phyloP scores from a whole-genome alignment of 2,888 invertebrate genomes.

The Drosophila neonasuta region DNA sequence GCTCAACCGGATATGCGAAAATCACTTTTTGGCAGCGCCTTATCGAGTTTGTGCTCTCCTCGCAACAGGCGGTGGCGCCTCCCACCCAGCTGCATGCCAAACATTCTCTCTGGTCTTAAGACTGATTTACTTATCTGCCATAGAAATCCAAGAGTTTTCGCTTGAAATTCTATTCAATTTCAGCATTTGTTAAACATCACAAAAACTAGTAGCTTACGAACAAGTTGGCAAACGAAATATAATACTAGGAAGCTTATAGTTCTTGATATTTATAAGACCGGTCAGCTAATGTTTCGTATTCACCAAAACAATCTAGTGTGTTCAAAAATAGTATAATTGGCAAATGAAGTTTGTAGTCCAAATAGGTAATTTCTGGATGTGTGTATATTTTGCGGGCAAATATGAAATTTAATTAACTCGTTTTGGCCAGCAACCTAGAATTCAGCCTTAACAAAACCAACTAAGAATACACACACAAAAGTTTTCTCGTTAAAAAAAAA shows the following conservation, averaged over 20 bases:
- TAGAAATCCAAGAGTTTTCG: not conserved
- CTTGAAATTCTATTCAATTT: not conserved
- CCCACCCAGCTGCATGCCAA: slow-evolving; percentile 16
- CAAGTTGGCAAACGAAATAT: too few species aligned
- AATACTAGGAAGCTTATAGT: too few species aligned
- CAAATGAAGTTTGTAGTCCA: not conserved
- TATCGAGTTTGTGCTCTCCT: slow-evolving; percentile 58
- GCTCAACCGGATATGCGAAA: slow-evolving; percentile 69
- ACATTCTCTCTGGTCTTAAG: not conserved
- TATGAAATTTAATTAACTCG: slow-evolving; percentile 75
- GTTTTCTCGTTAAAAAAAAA: slow-evolving; percentile 78
- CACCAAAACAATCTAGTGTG: not conserved
- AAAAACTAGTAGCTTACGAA: too few species aligned
- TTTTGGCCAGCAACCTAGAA: slow-evolving; percentile 32
- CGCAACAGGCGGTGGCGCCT: slow-evolving; percentile 2
- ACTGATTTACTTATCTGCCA: not conserved
- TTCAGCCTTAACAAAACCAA: slow-evolving; percentile 38
- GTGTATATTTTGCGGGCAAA: slow-evolving; percentile 50
- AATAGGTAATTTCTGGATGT: slow-evolving; percentile 13
- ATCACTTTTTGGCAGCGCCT: slow-evolving; percentile 71
- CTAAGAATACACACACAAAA: slow-evolving; percentile 54
- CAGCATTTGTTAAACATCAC: not conserved
- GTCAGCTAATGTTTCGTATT: not conserved
- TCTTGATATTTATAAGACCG: not conserved
- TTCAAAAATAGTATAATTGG: not conserved